Percentiles rank a stretch among this genome's conserved stretches.
These are phyloP conservation scores for Limnephilus auricula DNA, from an alignment of 2,888 invertebrate genomes.

Conservation along the genomic window DNA sequence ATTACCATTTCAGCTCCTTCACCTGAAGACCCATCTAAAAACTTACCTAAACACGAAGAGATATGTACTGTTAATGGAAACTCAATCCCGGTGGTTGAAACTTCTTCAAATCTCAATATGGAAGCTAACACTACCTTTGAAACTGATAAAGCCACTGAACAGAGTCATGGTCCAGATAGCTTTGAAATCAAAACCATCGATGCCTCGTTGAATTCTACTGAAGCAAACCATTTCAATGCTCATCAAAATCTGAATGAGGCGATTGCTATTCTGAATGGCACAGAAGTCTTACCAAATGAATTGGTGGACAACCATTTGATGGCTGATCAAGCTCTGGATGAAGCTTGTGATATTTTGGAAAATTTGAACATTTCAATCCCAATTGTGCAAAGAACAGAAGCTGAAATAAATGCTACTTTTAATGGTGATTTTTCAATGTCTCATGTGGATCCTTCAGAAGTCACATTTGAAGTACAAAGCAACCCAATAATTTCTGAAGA, in stretches of 20 bases:
- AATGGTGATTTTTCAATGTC: not conserved
- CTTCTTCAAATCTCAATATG: not conserved
- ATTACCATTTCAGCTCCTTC: not conserved
- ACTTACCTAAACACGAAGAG: not conserved
- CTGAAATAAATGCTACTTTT: conserved; percentile 2
- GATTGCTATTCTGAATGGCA: not conserved
- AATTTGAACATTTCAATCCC: not conserved
- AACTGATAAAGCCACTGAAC: not conserved
- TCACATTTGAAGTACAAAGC: not conserved
- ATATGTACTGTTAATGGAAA: not conserved
- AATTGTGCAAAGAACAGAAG: not conserved
- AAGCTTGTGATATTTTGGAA: conserved; percentile 30
- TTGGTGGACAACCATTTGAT: conserved; percentile 14
- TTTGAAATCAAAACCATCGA: not conserved
- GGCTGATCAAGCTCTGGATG: conserved; percentile 12
- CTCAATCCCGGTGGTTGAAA: not conserved
- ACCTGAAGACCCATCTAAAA: not conserved
- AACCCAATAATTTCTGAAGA: not conserved
- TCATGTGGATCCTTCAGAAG: not conserved
- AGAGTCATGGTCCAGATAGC: not conserved
- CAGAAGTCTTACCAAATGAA: not conserved
- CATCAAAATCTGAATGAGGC: not conserved
- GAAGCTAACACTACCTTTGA: not conserved
- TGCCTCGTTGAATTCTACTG: not conserved
- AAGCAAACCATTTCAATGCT: not conserved